These are phyloP conservation scores for Chaenocephalus aceratus DNA, from an alignment of 2,113 vertebrate genomes.

Conservation along the genomic window DNA sequence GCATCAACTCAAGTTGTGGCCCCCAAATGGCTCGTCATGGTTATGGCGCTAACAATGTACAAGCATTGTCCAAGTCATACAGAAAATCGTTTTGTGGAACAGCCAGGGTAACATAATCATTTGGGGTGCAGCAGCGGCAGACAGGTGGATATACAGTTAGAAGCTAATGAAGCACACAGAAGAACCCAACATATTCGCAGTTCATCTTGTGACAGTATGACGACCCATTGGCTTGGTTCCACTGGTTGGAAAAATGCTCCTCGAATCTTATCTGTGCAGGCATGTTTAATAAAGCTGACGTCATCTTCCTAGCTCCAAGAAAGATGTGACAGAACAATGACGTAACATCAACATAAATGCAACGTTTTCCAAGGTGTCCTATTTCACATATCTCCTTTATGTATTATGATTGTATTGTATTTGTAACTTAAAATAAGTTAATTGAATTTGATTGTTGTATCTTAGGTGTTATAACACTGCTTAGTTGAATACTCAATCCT, in stretches of 20 bases:
- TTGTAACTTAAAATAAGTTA: too few relatives aligned
- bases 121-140: background rate
- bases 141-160: constrained; percentile 9
- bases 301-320: background rate
- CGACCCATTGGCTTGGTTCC: background rate
- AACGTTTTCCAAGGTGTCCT: too few relatives aligned
- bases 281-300: background rate
- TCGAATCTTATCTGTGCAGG: background rate
- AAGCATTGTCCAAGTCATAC: background rate
- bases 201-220: background rate
- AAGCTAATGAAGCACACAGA: constrained; percentile 2
- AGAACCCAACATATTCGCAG: background rate
- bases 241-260: background rate
- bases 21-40: constrained; percentile 44
- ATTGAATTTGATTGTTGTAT: too few relatives aligned
- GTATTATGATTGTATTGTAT: too few relatives aligned
- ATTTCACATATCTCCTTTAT: too few relatives aligned
- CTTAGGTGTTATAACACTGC: too few relatives aligned
- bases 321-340: background rate
- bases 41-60: constrained; percentile 32
- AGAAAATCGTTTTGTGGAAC: constrained; percentile 15
- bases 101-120: constrained; percentile 7
- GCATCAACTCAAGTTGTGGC: constrained; percentile 27
- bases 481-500: too few relatives aligned
- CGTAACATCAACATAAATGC: background rate